Conservation (phyloP, 2,888 invertebrate genomes). For the Platerodrilus igneus region DNA sequence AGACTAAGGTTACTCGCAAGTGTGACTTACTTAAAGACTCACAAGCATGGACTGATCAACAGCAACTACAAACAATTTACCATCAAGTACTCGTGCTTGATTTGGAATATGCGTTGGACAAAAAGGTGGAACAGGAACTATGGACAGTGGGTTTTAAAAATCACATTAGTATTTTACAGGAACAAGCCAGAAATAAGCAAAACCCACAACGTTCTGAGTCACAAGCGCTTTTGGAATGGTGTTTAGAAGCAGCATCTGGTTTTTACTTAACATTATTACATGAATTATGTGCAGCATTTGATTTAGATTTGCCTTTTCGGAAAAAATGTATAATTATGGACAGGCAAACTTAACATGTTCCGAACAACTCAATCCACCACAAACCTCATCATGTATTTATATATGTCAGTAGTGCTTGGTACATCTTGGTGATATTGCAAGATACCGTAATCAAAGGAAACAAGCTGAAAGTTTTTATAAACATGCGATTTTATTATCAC, state of each 20-base stretch:
- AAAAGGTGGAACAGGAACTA: conserved; percentile 84
- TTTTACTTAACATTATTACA: conserved; percentile 78
- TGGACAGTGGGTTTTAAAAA: conserved; percentile 88
- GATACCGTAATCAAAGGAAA: conserved; percentile 74
- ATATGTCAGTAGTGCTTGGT: conserved; percentile 86
- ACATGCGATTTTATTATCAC: conserved; percentile 69
- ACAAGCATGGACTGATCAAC: conserved; percentile 46
- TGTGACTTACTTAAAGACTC: conserved; percentile 51
- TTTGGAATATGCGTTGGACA: conserved; percentile 80
- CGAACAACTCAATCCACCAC: conserved; percentile 48
- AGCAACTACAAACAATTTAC: conserved; percentile 56
- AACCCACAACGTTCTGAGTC: conserved; percentile 69
- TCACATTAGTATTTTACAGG: conserved; percentile 75
- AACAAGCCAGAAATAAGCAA: conserved; percentile 71
- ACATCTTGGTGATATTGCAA: conserved; percentile 81
- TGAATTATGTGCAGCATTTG: conserved; percentile 76
- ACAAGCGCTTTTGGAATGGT: conserved; percentile 73
- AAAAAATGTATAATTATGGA: conserved; percentile 47
- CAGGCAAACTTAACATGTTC: conserved; percentile 35
- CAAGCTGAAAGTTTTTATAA: conserved; percentile 82
- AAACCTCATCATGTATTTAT: conserved; percentile 72
- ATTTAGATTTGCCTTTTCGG: conserved; percentile 73
- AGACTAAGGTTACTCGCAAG: conserved; percentile 62
- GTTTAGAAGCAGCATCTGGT: conserved; percentile 78
- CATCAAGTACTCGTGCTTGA: conserved; percentile 74